Base-by-base conservation (phyloP, 2,888 invertebrate genomes). In the Lampropteryx suffumata region DNA sequence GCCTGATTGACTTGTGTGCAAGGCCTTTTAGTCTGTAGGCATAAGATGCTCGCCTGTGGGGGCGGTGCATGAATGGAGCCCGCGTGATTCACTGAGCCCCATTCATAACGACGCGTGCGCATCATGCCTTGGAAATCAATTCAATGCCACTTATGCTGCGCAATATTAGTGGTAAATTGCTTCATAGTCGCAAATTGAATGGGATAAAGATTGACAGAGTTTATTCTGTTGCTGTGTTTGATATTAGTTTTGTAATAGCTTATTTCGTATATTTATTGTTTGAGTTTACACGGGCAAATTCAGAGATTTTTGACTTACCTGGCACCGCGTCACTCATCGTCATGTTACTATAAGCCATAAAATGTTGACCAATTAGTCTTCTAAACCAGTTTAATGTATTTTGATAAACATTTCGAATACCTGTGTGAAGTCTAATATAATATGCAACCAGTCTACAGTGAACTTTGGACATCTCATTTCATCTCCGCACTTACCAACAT, bases 51-150 rank as follows among this genome's bases (percentile, higher is more conserved):
- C 77, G 84, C 79, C 70, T 75, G 86, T 80, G 79, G 86, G 84
- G 81, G 84, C 69, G 54, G 43, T 55, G 68, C 64, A 76, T 88
- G 83, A 88, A 89, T 88, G 88, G 80, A 73, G 30, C 62, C 69
- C 67, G 76, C 71, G 78, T 88, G 87, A 88, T 82, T 89, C 89
- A 88, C 81, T 67, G 73, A 70, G 69, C 58, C 70, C 74, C 87
- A 88, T 89, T 89, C 86, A 88, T 77, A 79, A 72, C 58, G 67
- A 64, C 65, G 72, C 71, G 69, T 65, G 72, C 69, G 70, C 73
- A 72, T 75, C 72, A 71, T 65, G 65, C 68, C 62, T 68, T 63
- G 62, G 65, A 66, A 63, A 73, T 65, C 61, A 62, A 69, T 71
- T 73, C 73, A 73, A 72, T 73, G 65, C 64, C 71, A 70, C 64